phyloP scores from a whole-genome alignment of 1,140 invertebrate genomes.

The Aphis craccivora region DNA sequence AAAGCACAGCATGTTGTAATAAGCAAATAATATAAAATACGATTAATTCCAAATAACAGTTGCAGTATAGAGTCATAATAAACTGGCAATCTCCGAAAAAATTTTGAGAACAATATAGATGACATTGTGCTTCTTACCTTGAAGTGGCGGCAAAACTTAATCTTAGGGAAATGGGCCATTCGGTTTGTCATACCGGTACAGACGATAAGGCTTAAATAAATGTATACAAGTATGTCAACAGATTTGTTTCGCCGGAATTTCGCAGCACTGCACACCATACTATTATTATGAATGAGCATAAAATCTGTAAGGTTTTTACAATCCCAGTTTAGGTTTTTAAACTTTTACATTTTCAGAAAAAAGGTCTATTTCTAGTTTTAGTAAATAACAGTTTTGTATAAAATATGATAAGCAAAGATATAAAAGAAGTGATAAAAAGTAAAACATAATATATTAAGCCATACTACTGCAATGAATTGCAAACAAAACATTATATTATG shows the following conservation, averaged over 20 bases:
- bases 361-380: neutral
- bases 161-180: neutral
- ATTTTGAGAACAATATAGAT: neutral
- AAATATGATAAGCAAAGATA: neutral
- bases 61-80: neutral
- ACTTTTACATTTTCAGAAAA: neutral
- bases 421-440: neutral
- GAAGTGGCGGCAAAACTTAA: neutral
- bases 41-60: neutral
- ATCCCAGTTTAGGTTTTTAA: neutral
- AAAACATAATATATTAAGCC: neutral
- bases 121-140: neutral
- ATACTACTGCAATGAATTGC: neutral
- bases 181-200: neutral
- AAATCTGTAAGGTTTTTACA: neutral
- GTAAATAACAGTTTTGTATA: neutral
- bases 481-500: neutral
- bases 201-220: neutral
- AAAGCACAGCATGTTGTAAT: neutral
- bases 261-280: neutral
- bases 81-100: neutral
- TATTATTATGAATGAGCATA: neutral
- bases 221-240: neutral
- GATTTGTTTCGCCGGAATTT: neutral
- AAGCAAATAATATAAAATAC: neutral